Base-by-base conservation (phyloP, 2,888 invertebrate genomes). In the Synanthedon andrenaeformis region DNA sequence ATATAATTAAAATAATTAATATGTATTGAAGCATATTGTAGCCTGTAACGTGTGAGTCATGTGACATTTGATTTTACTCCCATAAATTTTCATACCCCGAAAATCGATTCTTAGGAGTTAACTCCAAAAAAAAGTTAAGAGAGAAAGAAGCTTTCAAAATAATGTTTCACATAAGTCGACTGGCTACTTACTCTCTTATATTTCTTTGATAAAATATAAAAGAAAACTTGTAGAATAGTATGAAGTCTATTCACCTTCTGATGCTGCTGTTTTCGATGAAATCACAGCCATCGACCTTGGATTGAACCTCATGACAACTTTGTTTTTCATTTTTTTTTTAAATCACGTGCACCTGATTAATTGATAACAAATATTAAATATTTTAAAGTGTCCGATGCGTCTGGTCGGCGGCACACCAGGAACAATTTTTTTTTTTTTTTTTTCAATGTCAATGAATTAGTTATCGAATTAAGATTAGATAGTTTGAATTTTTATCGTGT, bases 381-480 rank as follows among this genome's bases (percentile, higher is more conserved):
- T 55, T 53, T 56, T 53, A 55, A 59, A 35, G 35, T 35, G 35
- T 35, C 35, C 35, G 52, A 66, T 60, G 67, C 72, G 74, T 69
- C 65, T 58, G 60, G 62, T 65, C 66, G 68, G 64, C 8, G n/a
- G n/a, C 49, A 17, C 49, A 49, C 58, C 61, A 61, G 74, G 74
- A 74, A 75, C 70, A 71, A 72, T 69, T 70, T 60, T 62, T 70
- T 60, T 62, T 63, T 69, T 70, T 60, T 62, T 70, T 60, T 62
- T 63, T 67, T 69, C 63, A 58, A 62, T 67, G 61, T 65, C 65
- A 63, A 67, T 23, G 49, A 49, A 49, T 41, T 53, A 52, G 55
- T 51, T 57, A 57, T 49, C 49, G 17, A 49, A 63, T 63, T 60
- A 59, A 62, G 83, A 83, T 83, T 74, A 82, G 82, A 82, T 82